Evolutionary conservation across 2,888 invertebrate species (phyloP), one percentile per base, ranked within the genome.

Genomic region (Eumerus sabulonum): DNA sequence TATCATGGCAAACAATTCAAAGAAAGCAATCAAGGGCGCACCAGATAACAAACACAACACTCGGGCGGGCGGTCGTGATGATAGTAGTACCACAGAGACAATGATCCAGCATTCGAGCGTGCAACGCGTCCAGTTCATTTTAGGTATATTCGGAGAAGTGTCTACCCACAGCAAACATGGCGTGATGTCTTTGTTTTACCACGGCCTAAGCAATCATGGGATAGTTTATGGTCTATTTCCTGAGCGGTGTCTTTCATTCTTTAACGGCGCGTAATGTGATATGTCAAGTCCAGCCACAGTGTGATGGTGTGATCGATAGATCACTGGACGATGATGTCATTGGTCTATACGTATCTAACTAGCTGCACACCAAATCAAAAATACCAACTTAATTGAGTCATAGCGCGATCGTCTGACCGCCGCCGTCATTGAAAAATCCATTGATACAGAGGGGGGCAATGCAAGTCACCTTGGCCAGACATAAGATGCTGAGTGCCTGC

Each of bases 341-440:
- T 44, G 45, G 35, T 62, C 35, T 45, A 62, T 18, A 67, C 12
- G 16, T 62, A 56, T 62, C 59, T 64, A 57, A n/a, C n/a, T n/a
- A 42, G 40, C 9, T 16, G 13, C 14, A n/a, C 42, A 35, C 48
- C 73, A 47, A 57, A 68, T 67, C 73, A 60, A 53, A 73, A 73
- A 79, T 79, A 68, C 79, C 79, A 79, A 74, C 54, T 60, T 79
- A 79, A 79, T 79, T 79, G 74, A 79, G 79, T 79, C 79, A 79
- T 79, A 79, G 68, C 63, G 45, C 14, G 40, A 40, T 16, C 18
- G 40, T 2, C 7, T 7, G 45, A 38, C 19, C 16, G 50, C 1
- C 13, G 9, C 14, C 13, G 19, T 47, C 9, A 36, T n/a, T 9
- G 62, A n/a, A 9, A 67, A 76, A 67, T 72, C 66, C 76, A 77